phyloP scores from a whole-genome alignment of 64 coral and sea anemone genomes.

The Stichodactyla helianthus region DNA sequence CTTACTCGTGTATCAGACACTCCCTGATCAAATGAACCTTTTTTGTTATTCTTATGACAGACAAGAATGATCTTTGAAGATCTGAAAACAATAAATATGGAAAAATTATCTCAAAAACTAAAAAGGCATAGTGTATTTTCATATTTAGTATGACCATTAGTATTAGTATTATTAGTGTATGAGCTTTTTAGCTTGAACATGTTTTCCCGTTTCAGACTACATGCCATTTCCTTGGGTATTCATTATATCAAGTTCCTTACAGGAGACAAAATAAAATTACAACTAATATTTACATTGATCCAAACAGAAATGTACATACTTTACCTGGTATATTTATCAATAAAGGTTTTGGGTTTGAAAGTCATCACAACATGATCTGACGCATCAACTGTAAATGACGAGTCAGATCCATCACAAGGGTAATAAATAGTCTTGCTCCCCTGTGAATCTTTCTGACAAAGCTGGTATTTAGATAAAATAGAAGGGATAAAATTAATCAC shows the following conservation, averaged over 20 bases:
- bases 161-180: no score
- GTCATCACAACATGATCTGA: not conserved
- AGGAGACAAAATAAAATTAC: no score
- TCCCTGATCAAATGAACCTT: not conserved
- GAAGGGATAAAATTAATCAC: not conserved
- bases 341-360: not conserved
- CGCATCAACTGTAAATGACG: slow-evolving; percentile 5
- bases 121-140: no score
- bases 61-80: not conserved
- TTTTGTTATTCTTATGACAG: not conserved
- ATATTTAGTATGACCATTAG: no score
- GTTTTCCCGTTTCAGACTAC: no score
- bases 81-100: not conserved
- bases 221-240: no score
- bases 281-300: no score
- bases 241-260: no score
- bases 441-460: slow-evolving; percentile 24
- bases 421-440: not conserved
- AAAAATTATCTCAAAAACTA: no score
- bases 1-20: not conserved
- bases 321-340: not conserved
- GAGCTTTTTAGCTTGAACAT: no score
- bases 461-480: not conserved
- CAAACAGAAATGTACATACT: not conserved
- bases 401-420: slow-evolving; percentile 4